Conservation (phyloP, 2,797 vertebrate genomes). For the Danio albolineatus region DNA sequence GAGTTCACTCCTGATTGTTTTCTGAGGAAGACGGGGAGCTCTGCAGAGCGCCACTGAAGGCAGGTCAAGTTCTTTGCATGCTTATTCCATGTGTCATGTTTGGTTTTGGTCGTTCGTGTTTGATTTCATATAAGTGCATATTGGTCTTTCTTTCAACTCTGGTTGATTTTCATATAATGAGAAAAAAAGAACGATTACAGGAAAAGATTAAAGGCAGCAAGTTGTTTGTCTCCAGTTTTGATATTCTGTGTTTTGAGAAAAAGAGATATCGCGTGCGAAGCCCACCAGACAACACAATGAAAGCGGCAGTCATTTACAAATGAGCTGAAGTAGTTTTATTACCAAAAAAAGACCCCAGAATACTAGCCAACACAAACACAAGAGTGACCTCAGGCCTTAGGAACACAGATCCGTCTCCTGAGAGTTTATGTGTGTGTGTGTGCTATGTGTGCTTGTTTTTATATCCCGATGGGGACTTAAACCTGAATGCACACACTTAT, state of each 20-base stretch:
- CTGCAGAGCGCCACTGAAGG: neutral
- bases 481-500: too few species aligned
- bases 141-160: neutral
- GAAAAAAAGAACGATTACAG: constrained; percentile 44
- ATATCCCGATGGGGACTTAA: too few species aligned
- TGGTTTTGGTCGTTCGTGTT: constrained; percentile 2
- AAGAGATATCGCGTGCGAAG: constrained; percentile 55
- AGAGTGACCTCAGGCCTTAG: constrained; percentile 47
- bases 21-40: neutral
- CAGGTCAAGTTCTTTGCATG: constrained; percentile 17
- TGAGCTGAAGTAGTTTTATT: constrained; percentile 51
- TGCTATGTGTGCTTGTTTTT: constrained; percentile 3
- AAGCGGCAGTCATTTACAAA: constrained; percentile 52
- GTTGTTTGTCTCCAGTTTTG: constrained; percentile 54
- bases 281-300: constrained; percentile 36
- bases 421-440: constrained; percentile 3
- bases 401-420: constrained; percentile 40
- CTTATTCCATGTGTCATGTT: neutral
- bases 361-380: constrained; percentile 50
- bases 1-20: constrained; percentile 17
- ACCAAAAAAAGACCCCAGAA: constrained; percentile 18
- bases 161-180: constrained; percentile 26
- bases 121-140: constrained; percentile 20
- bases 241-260: constrained; percentile 54
- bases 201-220: constrained; percentile 51